A percentile compares a stretch with the other conserved stretches of the same genome.
Conservation (phyloP, 2,113 vertebrate genomes). For the Casuarius casuarius region DNA sequence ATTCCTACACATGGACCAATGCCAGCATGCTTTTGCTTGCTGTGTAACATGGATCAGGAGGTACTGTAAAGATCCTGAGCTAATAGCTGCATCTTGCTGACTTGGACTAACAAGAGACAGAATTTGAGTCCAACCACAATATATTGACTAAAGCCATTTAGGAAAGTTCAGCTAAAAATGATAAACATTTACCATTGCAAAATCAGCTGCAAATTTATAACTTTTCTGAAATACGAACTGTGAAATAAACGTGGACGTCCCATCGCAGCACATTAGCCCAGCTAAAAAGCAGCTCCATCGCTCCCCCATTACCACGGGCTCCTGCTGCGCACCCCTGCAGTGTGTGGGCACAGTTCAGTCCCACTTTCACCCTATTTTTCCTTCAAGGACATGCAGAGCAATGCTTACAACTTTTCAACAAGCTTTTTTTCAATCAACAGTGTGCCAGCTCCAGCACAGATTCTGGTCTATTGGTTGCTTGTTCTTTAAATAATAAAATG, state of each 20-base stretch:
- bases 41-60: neutral
- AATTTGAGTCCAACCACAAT: neutral
- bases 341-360: no score
- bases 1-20: neutral
- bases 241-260: neutral
- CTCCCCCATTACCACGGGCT: no score
- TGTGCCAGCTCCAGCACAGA: no score
- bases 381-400: no score
- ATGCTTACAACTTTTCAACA: no score
- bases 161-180: neutral
- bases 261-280: neutral
- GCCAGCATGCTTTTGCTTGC: neutral
- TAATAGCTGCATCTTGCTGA: neutral
- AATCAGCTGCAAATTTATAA: neutral
- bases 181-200: neutral
- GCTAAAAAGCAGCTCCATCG: no score
- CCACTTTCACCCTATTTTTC: no score
- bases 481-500: no score
- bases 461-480: no score
- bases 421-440: no score
- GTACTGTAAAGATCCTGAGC: neutral
- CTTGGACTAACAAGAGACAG: neutral
- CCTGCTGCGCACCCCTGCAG: no score
- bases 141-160: neutral
- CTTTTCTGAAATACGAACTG: neutral